Base-by-base conservation (phyloP, 2,113 vertebrate species). In the Tychaedon coryphoeus region DNA sequence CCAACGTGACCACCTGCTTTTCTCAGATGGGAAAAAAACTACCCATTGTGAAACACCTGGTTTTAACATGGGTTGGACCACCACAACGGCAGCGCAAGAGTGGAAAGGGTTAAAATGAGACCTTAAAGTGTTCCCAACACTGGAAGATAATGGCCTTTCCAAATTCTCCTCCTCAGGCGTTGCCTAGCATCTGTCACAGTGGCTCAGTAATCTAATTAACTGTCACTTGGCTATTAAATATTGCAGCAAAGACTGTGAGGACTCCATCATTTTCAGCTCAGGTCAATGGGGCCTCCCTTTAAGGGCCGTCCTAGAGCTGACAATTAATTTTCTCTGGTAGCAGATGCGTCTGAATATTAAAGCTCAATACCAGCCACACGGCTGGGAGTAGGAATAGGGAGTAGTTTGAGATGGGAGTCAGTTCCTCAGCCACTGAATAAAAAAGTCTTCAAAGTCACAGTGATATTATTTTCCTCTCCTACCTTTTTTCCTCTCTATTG, bases 121-220 rank as follows among this genome's bases (percentile, higher is more conserved):
- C 75, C 40, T 1, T 9, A 65, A 54, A 80, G 24, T 71, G 64
- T 93, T 93, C 36, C 47, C 36, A 66, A 25, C 36, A 1, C 71
- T 95, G 76, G 66, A 89, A 89, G 86, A 90, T 83, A 95, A 95
- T 61, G 81, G 87, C 69, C 76, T 86, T 90, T 80, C 93, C 86
- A 91, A 70, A 86, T 94, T 88, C 84, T 70, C 26, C 62, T 74
- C 64, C 58, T 84, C 58, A 50, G 54, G 50, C 66, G 78, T 95
- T 95, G 85, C 87, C 86, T 82, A 78, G 94, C 94, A 91, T 91
- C 97, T 96, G 95, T 91, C 82, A 79, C 80, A 56, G 90, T 64
- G 61, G 54, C 93, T 91, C 89, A 70, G 69, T 91, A 89, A 94
- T 93, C 96, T 96, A 95, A 95, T 97, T 96, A 97, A 94, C 91